phyloP scores from a whole-genome alignment of 2,797 vertebrate species.

The Balearica regulorum region DNA sequence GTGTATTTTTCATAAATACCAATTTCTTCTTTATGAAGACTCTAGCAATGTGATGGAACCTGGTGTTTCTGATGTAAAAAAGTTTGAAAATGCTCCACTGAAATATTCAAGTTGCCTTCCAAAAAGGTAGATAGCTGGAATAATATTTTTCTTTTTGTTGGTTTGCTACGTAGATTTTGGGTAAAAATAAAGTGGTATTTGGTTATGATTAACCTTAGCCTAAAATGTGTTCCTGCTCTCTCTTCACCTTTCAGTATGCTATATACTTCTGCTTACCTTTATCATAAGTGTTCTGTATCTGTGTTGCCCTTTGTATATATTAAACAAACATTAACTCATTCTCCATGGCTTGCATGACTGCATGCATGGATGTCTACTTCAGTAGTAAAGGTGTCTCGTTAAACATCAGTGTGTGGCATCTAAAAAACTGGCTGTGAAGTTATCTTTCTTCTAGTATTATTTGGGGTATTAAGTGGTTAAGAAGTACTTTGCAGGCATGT shows the following conservation, averaged over 20 bases:
- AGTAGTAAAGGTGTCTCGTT: background rate
- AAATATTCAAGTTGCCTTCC: background rate
- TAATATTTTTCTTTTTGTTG: background rate
- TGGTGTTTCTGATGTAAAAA: conserved; percentile 44
- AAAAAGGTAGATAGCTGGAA: conserved; percentile 52
- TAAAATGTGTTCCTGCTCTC: background rate
- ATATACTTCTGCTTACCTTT: background rate
- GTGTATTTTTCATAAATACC: background rate
- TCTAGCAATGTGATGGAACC: background rate
- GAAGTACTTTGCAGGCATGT: background rate
- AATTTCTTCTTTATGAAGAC: background rate
- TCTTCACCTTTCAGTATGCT: background rate
- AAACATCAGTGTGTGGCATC: background rate
- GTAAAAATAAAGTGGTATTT: background rate
- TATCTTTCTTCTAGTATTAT: background rate
- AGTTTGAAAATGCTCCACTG: background rate
- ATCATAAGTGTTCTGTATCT: background rate
- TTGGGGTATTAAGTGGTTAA: background rate
- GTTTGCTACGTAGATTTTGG: background rate
- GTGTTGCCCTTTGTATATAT: background rate
- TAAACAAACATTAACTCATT: background rate
- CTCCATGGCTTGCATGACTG: background rate
- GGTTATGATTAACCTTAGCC: background rate
- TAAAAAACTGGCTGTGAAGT: background rate
- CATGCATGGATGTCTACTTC: background rate